Percentiles rank a stretch among this genome's conserved stretches.
These are phyloP conservation scores for Chloroclystis v-ata DNA, from an alignment of 2,888 invertebrate species.

Conservation along the genomic window DNA sequence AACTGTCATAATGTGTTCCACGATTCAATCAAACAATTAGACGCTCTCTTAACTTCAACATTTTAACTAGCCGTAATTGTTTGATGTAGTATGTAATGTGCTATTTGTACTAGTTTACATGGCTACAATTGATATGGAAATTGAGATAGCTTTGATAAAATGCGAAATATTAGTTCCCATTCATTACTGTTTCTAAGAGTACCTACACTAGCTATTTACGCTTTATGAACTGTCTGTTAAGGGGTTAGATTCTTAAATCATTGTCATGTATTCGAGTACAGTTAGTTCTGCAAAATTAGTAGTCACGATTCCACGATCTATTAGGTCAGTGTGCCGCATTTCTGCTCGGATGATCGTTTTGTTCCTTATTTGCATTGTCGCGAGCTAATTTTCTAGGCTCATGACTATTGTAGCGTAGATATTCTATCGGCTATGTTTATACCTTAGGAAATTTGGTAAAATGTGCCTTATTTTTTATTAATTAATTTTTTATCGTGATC, in stretches of 20 bases:
- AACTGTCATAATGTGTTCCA: conserved; percentile 12
- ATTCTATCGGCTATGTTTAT: not conserved
- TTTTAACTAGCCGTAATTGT: too few species aligned
- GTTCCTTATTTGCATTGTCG: conserved; percentile 20
- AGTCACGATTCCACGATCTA: conserved; percentile 14
- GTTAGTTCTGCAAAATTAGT: not conserved
- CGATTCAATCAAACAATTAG: conserved; percentile 16
- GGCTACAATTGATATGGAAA: too few species aligned
- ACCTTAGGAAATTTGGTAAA: not conserved
- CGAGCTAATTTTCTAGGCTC: conserved; percentile 4
- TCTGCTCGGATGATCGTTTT: conserved; percentile 20
- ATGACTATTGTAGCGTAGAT: not conserved
- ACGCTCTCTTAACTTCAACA: not conserved
- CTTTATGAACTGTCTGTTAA: not conserved
- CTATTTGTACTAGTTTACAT: too few species aligned
- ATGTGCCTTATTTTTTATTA: not conserved
- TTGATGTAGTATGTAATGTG: not conserved
- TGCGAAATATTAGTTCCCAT: too few species aligned
- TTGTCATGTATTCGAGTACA: too few species aligned
- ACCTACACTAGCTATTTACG: not conserved
- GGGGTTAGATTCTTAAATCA: too few species aligned
- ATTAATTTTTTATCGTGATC: not conserved
- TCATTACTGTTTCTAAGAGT: too few species aligned
- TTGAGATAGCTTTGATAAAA: too few species aligned
- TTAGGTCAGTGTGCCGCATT: conserved; percentile 21